Base-by-base conservation (phyloP, 2,797 vertebrate species). In the Sternarchorhynchus goeldii region DNA sequence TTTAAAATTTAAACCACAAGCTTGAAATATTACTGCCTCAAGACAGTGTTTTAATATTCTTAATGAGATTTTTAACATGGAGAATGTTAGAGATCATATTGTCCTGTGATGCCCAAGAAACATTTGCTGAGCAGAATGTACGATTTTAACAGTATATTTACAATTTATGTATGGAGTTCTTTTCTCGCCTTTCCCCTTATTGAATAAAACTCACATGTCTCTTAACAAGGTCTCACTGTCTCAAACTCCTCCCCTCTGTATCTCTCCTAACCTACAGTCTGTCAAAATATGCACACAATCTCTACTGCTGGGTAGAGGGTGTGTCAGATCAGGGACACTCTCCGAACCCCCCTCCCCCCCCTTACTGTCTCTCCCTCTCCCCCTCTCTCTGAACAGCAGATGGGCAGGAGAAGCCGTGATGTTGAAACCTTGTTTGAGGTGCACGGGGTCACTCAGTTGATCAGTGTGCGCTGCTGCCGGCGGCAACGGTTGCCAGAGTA, bases 401-500 rank as follows among this genome's bases (percentile, higher is more conserved):
- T 73, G 72, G 76, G 77, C 32, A 32, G 39, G 55, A 77, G 75
- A 77, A 34, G 21, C 56, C 4, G 64, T 67, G 73, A 84, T 82
- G 70, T 63, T 75, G 77, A 60, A 83, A 64, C 56, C 72, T 79
- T 85, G 82, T 79, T 81, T 64, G 70, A 76, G 81, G 80, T 75
- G 71, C n/a, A 29, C 31, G 18, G 78, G 76, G 85, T 86, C 85
- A 82, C 76, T 70, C 66, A 55, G 82, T 70, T 80, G 82, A 85
- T 84, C 82, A 60, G 81, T 85, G 74, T 56, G 75, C 32, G 73
- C 60, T n/a, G 73, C 78, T 77, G 85, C 82, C 53, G 81, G 57
- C 62, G 73, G 79, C 85, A 81, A 77, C 90, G 77, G 90, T 92
- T 93, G 92, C 92, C 91, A 92, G 88, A 90, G 91, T 93, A 93